Base-by-base conservation (phyloP, 2,888 invertebrate species). In the Himalopsyche tibetana region DNA sequence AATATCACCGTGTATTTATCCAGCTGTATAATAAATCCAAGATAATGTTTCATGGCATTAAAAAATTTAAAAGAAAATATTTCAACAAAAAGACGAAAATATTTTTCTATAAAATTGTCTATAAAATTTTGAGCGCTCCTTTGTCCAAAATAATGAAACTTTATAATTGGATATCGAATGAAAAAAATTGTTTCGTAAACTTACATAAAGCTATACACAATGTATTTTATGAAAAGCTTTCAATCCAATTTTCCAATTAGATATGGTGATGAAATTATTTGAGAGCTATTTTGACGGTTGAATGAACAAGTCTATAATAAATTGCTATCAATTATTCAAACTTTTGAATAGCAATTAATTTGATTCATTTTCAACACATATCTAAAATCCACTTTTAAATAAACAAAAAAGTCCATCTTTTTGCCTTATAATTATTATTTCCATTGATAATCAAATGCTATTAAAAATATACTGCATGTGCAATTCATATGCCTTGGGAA, bases 91-190 rank as follows among this genome's bases (percentile, higher is more conserved):
- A 4, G 19, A 5, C 19, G 63, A 63, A 56, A 63, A 19, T 63
- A 19, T 63, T 63, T 56, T 28, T 63, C 63, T n/a, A n/a, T n/a
- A n/a, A n/a, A n/a, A n/a, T n/a, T n/a, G 63, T 63, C 63, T 63
- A 63, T 63, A 19, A 63, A 63, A 63, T 63, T 63, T 19, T 63
- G 63, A 28, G 28, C 63, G 19, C n/a, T 9, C 15, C 8, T 63
- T 63, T 63, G 63, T 63, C 63, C 63, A 8, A 63, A 63, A 63
- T 63, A 63, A 63, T 19, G 63, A 63, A 63, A 63, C 63, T 63
- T 63, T 63, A 28, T 63, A 63, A 63, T 63, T 63, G 63, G 63
- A 63, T 19, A 9, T 63, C 19, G 19, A 63, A 56, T 56, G n/a
- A 3, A 56, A 56, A 55, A 56, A 55, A 55, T 28, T 11, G 12